phyloP scores from a whole-genome alignment of 2,797 vertebrate species.

The Hozukius guyotensis region DNA sequence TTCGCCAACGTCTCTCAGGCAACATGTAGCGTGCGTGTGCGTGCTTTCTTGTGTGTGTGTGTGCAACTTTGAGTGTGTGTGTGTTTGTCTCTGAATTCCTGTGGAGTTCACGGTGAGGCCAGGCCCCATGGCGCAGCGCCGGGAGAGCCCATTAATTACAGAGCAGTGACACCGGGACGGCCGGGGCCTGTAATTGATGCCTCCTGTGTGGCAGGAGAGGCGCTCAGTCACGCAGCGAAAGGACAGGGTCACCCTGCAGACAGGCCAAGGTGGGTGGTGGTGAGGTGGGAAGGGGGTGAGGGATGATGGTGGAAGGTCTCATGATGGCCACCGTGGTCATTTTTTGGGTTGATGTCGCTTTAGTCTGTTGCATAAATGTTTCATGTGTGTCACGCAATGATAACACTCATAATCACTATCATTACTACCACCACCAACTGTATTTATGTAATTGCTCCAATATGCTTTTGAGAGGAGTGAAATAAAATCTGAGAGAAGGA shows the following conservation, averaged over 20 bases:
- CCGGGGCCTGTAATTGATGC: conserved; percentile 83
- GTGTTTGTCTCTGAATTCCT: conserved; percentile 82
- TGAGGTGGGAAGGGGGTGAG: conserved; percentile 3
- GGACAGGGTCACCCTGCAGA: conserved; percentile 78
- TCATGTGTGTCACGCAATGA: background rate
- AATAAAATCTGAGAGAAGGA: background rate
- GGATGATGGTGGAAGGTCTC: conserved; percentile 16
- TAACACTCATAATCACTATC: conserved; percentile 1
- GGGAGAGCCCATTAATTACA: conserved; percentile 87
- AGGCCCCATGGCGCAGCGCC: conserved; percentile 79
- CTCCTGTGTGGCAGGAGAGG: conserved; percentile 82
- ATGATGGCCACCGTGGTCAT: background rate
- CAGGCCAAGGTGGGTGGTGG: conserved; percentile 50
- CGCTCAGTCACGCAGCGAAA: conserved; percentile 76
- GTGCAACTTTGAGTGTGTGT: conserved; percentile 58
- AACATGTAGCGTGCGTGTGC: conserved; percentile 11
- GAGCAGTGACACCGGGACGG: conserved; percentile 82
- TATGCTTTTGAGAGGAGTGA: background rate
- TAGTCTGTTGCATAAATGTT: background rate
- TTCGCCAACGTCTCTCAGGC: conserved; percentile 9
- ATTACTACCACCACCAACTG: background rate
- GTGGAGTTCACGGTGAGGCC: conserved; percentile 84
- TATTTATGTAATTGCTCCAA: background rate
- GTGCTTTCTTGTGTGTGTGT: conserved; percentile 34
- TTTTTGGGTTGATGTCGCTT: background rate